Evolutionary conservation across 2,888 invertebrate species (phyloP), one percentile per base, ranked within the genome.

Genomic region (Rotaria sp.): DNA sequence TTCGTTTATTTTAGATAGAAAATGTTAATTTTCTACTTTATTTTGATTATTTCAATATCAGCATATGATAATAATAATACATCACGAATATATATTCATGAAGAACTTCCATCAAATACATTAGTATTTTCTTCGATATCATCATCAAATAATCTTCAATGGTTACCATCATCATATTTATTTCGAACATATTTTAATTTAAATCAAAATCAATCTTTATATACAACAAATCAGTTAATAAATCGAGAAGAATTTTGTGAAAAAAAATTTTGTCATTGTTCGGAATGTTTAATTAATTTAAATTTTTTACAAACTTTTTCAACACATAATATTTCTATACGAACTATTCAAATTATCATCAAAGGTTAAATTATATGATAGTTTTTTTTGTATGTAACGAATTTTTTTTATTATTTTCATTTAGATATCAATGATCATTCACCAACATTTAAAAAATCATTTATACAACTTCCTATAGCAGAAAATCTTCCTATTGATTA

Each of bases 401-500:
- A 38, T 74, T 21, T 35, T 13, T 38, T 0, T 35, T 4, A 18
- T 38, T 24, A 8, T 15, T 50, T 18, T 50, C 50, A 18, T 50
- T 18, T 45, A 80, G 86, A 86, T 85, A 86, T 86, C 30, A 86
- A 86, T 52, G 86, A 86, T 75, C 75, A 86, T 59, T 38, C 45
- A 52, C 86, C 86, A 45, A n/a, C 80, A 41, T 86, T 85, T 50
- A 84, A 74, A 41, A 52, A 85, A 35, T 24, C 30, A 26, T 15
- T 38, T 26, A 48, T 59, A 38, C 38, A 48, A 35, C 10, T 86
- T 24, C 10, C 26, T 13, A 59, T 86, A 26, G 59, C 80, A 21
- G 86, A 86, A 85, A 86, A 86, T 50, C n/a, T 75, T 55, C 86
- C 86, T 15, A 35, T 86, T 59, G 86, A 85, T 45, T 86, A 85